Conservation (phyloP, 2,888 invertebrate species). For the Dynastes tityus region DNA sequence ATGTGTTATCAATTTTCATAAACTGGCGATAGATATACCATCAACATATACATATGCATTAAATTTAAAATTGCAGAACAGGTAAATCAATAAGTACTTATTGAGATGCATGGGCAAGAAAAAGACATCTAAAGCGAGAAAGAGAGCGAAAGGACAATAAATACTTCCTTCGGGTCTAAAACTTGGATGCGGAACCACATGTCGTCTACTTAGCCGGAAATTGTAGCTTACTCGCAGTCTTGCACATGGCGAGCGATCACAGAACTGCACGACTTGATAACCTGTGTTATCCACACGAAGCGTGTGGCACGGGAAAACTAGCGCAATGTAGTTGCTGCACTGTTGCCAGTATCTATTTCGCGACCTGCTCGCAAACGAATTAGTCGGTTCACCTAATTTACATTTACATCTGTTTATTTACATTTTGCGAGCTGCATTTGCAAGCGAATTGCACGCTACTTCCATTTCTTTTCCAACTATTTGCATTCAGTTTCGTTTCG, state of each 20-base stretch:
- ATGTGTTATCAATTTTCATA: no score
- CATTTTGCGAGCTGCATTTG: conserved; percentile 38
- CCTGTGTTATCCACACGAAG: conserved; percentile 20
- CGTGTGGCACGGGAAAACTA: conserved; percentile 5
- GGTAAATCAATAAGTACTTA: not conserved
- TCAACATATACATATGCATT: no score
- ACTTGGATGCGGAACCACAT: conserved; percentile 42
- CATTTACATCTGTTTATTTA: conserved; percentile 48
- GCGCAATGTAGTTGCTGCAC: conserved; percentile 15
- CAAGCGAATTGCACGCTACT: conserved; percentile 33
- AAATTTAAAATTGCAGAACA: no score
- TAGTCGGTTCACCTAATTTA: conserved; percentile 46
- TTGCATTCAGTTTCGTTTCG: conserved; percentile 16
- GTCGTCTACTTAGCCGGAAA: conserved; percentile 46
- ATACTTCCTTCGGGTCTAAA: conserved; percentile 11
- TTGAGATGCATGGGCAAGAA: not conserved
- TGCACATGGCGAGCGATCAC: conserved; percentile 36
- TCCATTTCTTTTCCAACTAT: conserved; percentile 17
- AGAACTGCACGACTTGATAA: conserved; percentile 41
- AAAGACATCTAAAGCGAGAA: not conserved
- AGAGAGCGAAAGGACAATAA: not conserved
- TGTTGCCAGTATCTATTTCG: conserved; percentile 25
- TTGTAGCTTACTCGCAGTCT: conserved; percentile 40
- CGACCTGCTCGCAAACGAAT: conserved; percentile 39
- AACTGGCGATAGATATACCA: no score